Base-by-base conservation (phyloP, 2,113 vertebrate species). In the Sphaerodactylus townsendi region DNA sequence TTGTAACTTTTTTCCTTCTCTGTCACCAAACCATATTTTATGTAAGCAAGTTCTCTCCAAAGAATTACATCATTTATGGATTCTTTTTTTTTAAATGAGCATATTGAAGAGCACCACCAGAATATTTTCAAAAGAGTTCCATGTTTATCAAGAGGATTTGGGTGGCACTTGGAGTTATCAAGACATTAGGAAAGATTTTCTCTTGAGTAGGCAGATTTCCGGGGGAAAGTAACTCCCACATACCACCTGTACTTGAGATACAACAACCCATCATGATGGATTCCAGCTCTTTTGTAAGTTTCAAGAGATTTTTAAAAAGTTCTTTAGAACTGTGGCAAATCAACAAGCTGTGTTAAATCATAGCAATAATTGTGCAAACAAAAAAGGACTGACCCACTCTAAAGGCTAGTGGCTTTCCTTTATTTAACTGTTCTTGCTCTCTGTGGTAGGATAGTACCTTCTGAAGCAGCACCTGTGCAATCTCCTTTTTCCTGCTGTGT, bases 381-480 rank as follows among this genome's bases (percentile, higher is more conserved):
- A 84, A 93, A 94, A 85, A 91, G 80, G 85, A 97, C 97, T 97
- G 93, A 99, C 98, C 98, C 88, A 99, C 96, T 98, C 99, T 97
- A 95, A 99, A 99, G 86, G 99, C 97, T 91, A 97, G 91, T 0
- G 98, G 98, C 74, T 96, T 97, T 90, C 97, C 98, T 92, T 94
- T 95, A 88, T 97, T 97, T 56, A 91, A 90, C 5, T 87, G 92
- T 87, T 99, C 98, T 92, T 97, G 97, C 91, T 98, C 95, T 93
- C 92, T 96, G 94, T 96, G 96, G 94, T 97, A 95, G 82, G 90
- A 93, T 93, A 99, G 92, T 53, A 99, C 97, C 94, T 95, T 98
- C 95, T 99, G 98, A 88, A 99, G 97, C 78, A 99, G 97, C 83
- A 97, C 96, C 94, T 98, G 98, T 0, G 98, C 98, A 85, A 99